Conservation (phyloP, 1,140 invertebrate species). For the Venturia canescens region DNA sequence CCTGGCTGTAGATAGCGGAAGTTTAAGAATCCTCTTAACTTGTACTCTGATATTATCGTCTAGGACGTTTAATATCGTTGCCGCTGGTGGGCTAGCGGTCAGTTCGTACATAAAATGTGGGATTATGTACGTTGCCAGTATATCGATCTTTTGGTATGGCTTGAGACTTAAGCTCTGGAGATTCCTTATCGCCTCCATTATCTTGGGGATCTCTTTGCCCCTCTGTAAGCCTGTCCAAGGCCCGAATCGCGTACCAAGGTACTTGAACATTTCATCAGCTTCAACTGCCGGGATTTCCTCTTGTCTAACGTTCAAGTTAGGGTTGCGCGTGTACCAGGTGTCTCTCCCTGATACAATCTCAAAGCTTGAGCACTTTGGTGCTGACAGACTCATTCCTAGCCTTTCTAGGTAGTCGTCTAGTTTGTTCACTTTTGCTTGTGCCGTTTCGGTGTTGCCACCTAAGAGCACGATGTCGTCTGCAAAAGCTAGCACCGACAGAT, state of each 20-base stretch:
- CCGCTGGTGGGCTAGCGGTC: not conserved
- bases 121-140: not conserved
- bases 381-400: constrained; percentile 39
- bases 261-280: constrained; percentile 2
- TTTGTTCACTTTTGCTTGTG: not conserved
- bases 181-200: not conserved
- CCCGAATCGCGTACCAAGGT: constrained; percentile 38
- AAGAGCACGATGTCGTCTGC: constrained; percentile 72
- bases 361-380: constrained; percentile 41
- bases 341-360: constrained; percentile 2
- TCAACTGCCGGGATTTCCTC: constrained; percentile 25
- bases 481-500: constrained; percentile 64
- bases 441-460: not conserved
- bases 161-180: not conserved
- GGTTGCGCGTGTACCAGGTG: constrained; percentile 46
- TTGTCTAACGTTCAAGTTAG: not conserved
- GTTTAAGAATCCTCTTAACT: constrained; percentile 31
- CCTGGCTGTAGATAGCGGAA: not conserved
- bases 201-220: not conserved
- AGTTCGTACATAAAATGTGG: constrained; percentile 19
- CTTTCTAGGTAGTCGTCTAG: not conserved
- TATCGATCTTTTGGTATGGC: constrained; percentile 18
- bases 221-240: constrained; percentile 40
- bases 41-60: not conserved
- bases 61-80: not conserved